These are phyloP conservation scores for Pampus argenteus DNA, from an alignment of 2,797 vertebrate genomes.

Conservation along the genomic window DNA sequence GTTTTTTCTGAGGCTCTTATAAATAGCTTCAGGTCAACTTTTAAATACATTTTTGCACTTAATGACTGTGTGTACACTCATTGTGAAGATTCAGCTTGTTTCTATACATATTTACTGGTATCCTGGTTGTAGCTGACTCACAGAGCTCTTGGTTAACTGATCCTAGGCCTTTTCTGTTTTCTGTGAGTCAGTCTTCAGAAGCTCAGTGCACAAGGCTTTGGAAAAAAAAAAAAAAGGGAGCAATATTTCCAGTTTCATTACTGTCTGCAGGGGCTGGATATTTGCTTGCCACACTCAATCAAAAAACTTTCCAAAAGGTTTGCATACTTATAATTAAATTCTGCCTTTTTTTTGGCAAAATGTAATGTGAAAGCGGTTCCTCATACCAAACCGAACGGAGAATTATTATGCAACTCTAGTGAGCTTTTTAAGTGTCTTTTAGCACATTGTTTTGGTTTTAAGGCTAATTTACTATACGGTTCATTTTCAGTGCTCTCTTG, in stretches of 20 bases:
- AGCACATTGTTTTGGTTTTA: background rate
- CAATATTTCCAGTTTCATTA: background rate
- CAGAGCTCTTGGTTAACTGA: background rate
- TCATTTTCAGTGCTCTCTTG: no score
- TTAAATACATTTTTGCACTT: no score
- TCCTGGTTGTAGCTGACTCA: constrained; percentile 2
- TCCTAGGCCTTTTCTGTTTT: constrained; percentile 1
- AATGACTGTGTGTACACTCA: no score
- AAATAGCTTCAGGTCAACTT: no score
- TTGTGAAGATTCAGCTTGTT: background rate
- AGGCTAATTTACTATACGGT: no score
- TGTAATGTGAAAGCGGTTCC: background rate
- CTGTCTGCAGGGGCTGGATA: constrained; percentile 7
- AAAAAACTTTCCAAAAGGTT: background rate
- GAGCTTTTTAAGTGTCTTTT: background rate
- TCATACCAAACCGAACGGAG: background rate
- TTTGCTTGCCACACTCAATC: background rate
- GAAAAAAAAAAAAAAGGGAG: background rate
- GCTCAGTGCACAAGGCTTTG: background rate
- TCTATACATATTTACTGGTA: background rate
- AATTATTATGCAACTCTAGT: background rate
- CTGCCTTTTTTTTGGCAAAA: background rate
- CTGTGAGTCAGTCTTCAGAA: background rate
- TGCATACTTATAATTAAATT: background rate
- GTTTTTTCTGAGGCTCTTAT: no score